These are phyloP conservation scores for Epinotia demarniana DNA, from an alignment of 2,888 invertebrate genomes.

Conservation along the genomic window DNA sequence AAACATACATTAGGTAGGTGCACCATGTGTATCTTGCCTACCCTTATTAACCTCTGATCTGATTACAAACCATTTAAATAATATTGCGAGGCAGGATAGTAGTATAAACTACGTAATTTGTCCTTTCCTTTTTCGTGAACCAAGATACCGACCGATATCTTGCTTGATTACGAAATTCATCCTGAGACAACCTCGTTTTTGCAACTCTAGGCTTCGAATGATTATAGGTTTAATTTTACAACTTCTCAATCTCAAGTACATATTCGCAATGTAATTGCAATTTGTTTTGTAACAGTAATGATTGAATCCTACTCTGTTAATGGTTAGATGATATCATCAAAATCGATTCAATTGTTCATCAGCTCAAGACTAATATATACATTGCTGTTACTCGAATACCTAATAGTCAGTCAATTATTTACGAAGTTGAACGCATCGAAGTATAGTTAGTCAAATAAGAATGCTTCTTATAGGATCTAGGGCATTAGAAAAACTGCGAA, in stretches of 20 bases:
- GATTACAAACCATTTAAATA: background rate
- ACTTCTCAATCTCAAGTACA: background rate
- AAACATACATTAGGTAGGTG: no score
- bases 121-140: background rate
- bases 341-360: slow-evolving; percentile 27
- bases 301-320: slow-evolving; percentile 6
- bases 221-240: background rate
- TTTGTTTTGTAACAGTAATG: slow-evolving; percentile 11
- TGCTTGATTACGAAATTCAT: slow-evolving; percentile 2
- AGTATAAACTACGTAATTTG: background rate
- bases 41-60: background rate
- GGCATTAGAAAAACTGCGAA: background rate
- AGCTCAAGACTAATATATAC: slow-evolving; percentile 10
- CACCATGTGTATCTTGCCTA: no score
- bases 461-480: background rate
- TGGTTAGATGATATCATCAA: slow-evolving; percentile 15
- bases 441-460: background rate
- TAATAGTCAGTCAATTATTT: background rate
- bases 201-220: background rate
- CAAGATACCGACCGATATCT: background rate
- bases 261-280: slow-evolving; percentile 12
- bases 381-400: background rate
- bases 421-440: background rate
- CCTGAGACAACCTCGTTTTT: background rate
- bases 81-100: background rate